Evolutionary conservation across 92 coral and sea anemone species (phyloP), one percentile per base, ranked within the genome.

Genomic region (Parazoanthus swiftii): DNA sequence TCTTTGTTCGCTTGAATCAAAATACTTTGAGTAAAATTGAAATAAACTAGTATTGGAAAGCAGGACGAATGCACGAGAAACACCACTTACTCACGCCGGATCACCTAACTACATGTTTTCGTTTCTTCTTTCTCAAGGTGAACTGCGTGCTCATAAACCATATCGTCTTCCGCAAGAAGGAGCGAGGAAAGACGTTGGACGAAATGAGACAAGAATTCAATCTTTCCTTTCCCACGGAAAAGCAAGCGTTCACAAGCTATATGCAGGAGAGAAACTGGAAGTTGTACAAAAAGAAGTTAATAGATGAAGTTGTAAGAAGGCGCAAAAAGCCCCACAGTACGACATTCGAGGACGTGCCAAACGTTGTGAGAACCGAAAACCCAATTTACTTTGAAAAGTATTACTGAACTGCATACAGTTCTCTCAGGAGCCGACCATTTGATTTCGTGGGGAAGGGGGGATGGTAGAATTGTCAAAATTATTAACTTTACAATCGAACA

Each of bases 131-230:
- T 35, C 80, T 16, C 43, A 48, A 96, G 99, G 99, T 97, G 44
- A 89, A 94, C 83, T 97, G 99, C 82, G 91, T 97, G 20, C 94
- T 97, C 23, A 91, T 97, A 70, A 91, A 91, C 78, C 98, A 89
- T 38, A 85, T 94, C 10, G 93, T 92, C 15, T 91, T 97, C 63
- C 75, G 89, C 85, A 97, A 95, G 82, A 94, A 92, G 58, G 98
- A 97, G 7, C 77, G 97, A 51, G 99, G 97, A 50, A 93, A 89
- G 65, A 89, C 88, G 11, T 70, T 97, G 89, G 95, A 91, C 50
- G 89, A 86, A 8, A 67, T 95, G 85, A 91, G 90, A 50, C 89
- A 91, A 68, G 82, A 91, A 37, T 92, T 97, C 10, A 86, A 82
- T 15, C 85, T 89, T 18, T 87, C 90, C 72, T 92, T 92, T 65